Base-by-base conservation (phyloP, 35 echinoderm and acorn worm genomes). In the Heliocidaris tuberculata region DNA sequence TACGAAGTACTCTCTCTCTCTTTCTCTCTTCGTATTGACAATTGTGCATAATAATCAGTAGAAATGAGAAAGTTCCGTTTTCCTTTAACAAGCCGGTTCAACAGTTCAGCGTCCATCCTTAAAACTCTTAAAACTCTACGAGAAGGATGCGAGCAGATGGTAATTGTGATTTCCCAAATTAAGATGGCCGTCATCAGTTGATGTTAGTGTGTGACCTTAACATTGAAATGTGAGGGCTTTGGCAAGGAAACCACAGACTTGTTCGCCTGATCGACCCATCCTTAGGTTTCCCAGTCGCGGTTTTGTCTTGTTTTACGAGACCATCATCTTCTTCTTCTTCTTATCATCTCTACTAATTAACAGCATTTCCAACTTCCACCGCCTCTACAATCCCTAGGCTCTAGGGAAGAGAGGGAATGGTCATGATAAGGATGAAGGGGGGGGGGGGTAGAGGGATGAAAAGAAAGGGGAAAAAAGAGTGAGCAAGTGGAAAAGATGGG, bases 131-230 rank as follows among this genome's bases (percentile, higher is more conserved):
- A 78, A 56, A 15, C 52, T 56, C 52, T 9, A 56, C 52, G 52
- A 78, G 17, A 78, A 19, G 27, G 27, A 78, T 78, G 21, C 65
- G 27, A 19, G 27, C 19, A 78, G 21, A 78, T n/a, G 65, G 65
- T 78, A 78, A 78, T 78, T 78, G 65, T 78, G 65, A 78, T 78
- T 78, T 78, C 65, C 65, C 65, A 78, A 78, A 78, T 78, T 78
- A 78, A 78, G 65, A 78, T 78, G 65, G 27, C 21, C 65, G 21
- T 78, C 65, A 78, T 78, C 65, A 78, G 17, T 19, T 78, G 65
- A 7, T n/a, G 65, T 13, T 21, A 71, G 65, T 78, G 65, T 78
- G 65, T 78, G 65, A 78, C 65, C 65, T 78, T 78, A 78, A 78
- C 65, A 78, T 78, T 78, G 65, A 78, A 78, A 27, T 78, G 65